A percentile compares a stretch with the other conserved stretches of the same genome.
These are phyloP conservation scores for Drosophila gunungcola DNA, from an alignment of 1,140 invertebrate genomes.

Conservation along the genomic window DNA sequence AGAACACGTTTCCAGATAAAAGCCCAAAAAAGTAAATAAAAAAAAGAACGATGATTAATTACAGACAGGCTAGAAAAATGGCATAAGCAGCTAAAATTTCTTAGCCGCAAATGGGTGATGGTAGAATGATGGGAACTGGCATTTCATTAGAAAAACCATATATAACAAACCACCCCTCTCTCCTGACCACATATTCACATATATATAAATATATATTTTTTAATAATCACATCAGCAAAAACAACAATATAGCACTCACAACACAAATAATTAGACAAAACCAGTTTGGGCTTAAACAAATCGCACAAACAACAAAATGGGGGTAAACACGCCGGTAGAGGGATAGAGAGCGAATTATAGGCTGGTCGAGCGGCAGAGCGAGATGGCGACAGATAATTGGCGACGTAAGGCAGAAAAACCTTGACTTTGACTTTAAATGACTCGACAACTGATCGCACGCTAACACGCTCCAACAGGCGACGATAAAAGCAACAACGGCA, in stretches of 20 bases:
- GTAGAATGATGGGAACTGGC: constrained; percentile 44
- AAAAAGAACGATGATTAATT: constrained; percentile 67
- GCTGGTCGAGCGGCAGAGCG: constrained; percentile 17
- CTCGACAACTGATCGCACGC: constrained; percentile 64
- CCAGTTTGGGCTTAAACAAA: constrained; percentile 69
- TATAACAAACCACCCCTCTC: constrained; percentile 10
- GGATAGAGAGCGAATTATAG: constrained; percentile 15
- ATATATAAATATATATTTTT: constrained; percentile 33
- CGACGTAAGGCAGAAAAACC: constrained; percentile 84
- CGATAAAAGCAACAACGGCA: constrained; percentile 20
- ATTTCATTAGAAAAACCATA: constrained; percentile 68
- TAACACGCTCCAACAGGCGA: constrained; percentile 54
- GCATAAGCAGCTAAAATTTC: constrained; percentile 62
- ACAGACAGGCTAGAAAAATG: constrained; percentile 72
- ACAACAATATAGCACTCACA: constrained; percentile 44
- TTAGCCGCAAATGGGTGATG: constrained; percentile 40
- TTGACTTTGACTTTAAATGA: constrained; percentile 85
- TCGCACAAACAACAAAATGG: constrained; percentile 55
- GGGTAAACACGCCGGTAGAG: constrained; percentile 37
- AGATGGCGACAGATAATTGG: constrained; percentile 69
- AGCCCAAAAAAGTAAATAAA: constrained; percentile 26
- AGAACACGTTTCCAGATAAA: constrained; percentile 62
- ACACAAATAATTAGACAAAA: constrained; percentile 79
- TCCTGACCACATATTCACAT: constrained; percentile 2
- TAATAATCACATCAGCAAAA: constrained; percentile 63